These are phyloP conservation scores for Drosophila robusta DNA, from an alignment of 2,888 invertebrate species.

Conservation along the genomic window DNA sequence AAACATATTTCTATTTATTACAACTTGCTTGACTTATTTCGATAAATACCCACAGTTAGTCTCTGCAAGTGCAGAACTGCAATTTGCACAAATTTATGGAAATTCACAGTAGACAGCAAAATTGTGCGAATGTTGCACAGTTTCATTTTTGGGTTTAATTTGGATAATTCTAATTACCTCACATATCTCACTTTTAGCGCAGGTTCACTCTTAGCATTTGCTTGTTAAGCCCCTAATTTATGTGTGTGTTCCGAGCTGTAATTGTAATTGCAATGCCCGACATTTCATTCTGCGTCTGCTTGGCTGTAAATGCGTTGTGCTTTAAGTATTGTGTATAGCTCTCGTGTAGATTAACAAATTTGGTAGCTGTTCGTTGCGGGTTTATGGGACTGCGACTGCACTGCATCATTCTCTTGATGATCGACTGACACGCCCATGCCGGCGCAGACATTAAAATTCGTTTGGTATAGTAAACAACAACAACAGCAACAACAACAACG, in stretches of 20 bases:
- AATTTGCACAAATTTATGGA: conserved; percentile 1
- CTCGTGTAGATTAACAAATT: conserved; percentile 39
- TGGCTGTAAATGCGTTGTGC: conserved; percentile 1
- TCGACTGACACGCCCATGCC: conserved; percentile 34
- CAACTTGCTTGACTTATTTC: too few species aligned
- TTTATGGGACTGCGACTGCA: conserved; percentile 6
- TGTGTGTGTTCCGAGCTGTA: conserved; percentile 14
- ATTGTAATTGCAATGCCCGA: conserved; percentile 19
- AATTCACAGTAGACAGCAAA: background rate
- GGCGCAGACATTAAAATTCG: conserved; percentile 56
- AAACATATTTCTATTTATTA: too few species aligned
- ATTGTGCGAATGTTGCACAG: conserved; percentile 4
- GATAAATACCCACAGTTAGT: too few species aligned
- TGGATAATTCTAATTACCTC: conserved; percentile 5
- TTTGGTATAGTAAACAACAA: conserved; percentile 39
- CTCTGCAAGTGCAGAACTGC: background rate
- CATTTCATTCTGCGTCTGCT: conserved; percentile 5
- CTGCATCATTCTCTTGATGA: conserved; percentile 23
- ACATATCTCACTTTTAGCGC: conserved; percentile 1
- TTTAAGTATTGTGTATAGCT: conserved; percentile 12
- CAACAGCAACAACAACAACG: conserved; percentile 30
- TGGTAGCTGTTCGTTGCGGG: conserved; percentile 27
- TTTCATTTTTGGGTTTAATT: conserved; percentile 4
- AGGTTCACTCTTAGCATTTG: conserved; percentile 1
- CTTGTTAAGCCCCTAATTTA: conserved; percentile 57